Percentiles rank a stretch among this genome's conserved stretches.
phyloP scores from a whole-genome alignment of 2,888 invertebrate species.

The Sesia bembeciformis region DNA sequence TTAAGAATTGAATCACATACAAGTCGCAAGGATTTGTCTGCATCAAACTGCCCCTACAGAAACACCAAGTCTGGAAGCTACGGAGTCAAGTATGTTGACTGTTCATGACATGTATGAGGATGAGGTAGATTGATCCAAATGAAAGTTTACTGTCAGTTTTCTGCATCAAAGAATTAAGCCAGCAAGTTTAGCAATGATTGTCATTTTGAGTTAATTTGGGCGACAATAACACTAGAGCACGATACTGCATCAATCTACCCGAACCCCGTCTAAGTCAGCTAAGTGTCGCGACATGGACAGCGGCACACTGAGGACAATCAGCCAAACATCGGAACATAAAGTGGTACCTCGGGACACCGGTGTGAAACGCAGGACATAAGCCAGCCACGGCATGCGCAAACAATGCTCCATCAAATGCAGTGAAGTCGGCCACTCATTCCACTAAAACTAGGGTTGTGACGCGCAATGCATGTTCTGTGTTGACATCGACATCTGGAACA shows the following conservation, averaged over 20 bases:
- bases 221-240: neutral
- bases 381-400: slow-evolving; percentile 71
- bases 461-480: slow-evolving; percentile 63
- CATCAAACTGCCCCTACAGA: slow-evolving; percentile 44
- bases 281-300: slow-evolving; percentile 52
- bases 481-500: slow-evolving; percentile 38
- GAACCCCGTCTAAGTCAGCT: neutral
- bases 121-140: slow-evolving; percentile 44
- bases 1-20: neutral
- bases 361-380: slow-evolving; percentile 67
- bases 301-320: slow-evolving; percentile 67
- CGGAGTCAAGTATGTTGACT: slow-evolving; percentile 4
- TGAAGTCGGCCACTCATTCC: slow-evolving; percentile 73
- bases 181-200: neutral
- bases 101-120: slow-evolving; percentile 15
- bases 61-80: slow-evolving; percentile 1
- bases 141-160: too few relatives aligned
- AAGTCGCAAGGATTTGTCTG: slow-evolving; percentile 1
- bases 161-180: too few relatives aligned
- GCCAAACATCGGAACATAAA: slow-evolving; percentile 57
- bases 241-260: slow-evolving; percentile 52
- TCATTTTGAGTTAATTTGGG: neutral
- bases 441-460: slow-evolving; percentile 64
- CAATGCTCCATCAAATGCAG: slow-evolving; percentile 71
- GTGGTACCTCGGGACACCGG: slow-evolving; percentile 61